Evolutionary conservation across 2,113 vertebrate species (phyloP), one percentile per base, ranked within the genome.

Genomic region (Oreochromis spilurus): DNA sequence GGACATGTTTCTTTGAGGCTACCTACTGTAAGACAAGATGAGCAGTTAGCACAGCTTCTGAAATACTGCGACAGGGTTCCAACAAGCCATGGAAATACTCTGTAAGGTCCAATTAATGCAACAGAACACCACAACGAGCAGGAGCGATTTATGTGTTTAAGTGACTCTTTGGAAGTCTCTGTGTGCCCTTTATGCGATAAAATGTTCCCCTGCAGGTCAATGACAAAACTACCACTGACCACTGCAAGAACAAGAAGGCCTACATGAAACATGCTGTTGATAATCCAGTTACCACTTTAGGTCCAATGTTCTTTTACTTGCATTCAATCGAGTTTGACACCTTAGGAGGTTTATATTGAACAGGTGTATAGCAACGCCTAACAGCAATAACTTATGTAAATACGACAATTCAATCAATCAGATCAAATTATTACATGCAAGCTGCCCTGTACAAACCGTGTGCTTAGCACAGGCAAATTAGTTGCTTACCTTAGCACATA

Each of bases 1-100:
- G 81, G 97, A 93, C 98, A 99, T 99, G 86, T 34, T 83, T 48
- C 17, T 36, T 82, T 34, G 19, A 34, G 11, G 4, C 17, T 9
- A 16, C 38, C 79, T 79, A 52, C 38, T 53, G 26, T 5, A 53
- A 6, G 26, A 57, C 38, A 17, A 45, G 16, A 72, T 9, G 24
- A 45, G n/a, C 5, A 10, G 38, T 24, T 40, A 9, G 65, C n/a
- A 21, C 38, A 43, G 13, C 62, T 21, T 67, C n/a, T 13, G 31
- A 24, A 45, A 43, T 2, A 9, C 38, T 11, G 9, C 7, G 21
- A 24, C 7, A 4, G 26, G 40, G 5, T 77, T 34, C 16, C 21
- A 29, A 48, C 21, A 48, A 48, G 14, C 21, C 21, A 72, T 1
- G 10, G 14, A 17, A 45, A 10, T 45, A 29, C 38, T 43, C 7